Evolutionary conservation across 37 sponge, comb jelly and placozoan species (phyloP).

Genomic region (Corticium candelabrum): DNA sequence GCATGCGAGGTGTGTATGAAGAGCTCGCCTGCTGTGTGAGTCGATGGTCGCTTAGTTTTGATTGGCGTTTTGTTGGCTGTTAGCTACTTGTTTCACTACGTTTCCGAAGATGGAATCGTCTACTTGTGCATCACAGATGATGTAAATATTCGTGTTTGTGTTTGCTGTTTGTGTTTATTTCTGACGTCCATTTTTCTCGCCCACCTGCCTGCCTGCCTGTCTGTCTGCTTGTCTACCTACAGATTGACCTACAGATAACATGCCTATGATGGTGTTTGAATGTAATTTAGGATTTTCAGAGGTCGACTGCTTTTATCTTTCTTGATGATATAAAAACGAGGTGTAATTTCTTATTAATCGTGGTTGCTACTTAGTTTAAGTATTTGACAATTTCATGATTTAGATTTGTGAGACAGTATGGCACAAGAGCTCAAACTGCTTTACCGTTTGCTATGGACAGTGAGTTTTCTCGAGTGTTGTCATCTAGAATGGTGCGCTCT

Average conservation of each 20-base stretch:
- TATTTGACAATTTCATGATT: background rate
- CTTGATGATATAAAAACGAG: constrained; percentile 34
- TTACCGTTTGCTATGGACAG: constrained; percentile 37
- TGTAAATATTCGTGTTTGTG: constrained; percentile 31
- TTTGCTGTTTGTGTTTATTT: background rate
- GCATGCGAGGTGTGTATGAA: constrained; percentile 2
- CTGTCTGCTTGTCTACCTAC: too few species aligned
- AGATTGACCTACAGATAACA: background rate
- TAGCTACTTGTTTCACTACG: constrained; percentile 74
- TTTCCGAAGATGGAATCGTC: constrained; percentile 46
- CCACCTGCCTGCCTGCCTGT: too few species aligned
- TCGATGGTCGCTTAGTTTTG: background rate
- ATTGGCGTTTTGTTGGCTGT: background rate
- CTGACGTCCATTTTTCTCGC: background rate
- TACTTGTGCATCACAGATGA: constrained; percentile 77
- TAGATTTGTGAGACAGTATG: constrained; percentile 32
- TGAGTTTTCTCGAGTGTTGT: constrained; percentile 32
- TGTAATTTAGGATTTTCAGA: constrained; percentile 57
- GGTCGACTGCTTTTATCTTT: constrained; percentile 73
- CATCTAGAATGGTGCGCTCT: constrained; percentile 23
- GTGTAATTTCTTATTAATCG: constrained; percentile 12
- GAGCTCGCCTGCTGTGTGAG: background rate
- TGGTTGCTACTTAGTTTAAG: background rate
- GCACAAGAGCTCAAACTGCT: constrained; percentile 24
- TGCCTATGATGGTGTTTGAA: constrained; percentile 2